phyloP scores from a whole-genome alignment of 2,797 vertebrate species.

The Pangasius macronema region DNA sequence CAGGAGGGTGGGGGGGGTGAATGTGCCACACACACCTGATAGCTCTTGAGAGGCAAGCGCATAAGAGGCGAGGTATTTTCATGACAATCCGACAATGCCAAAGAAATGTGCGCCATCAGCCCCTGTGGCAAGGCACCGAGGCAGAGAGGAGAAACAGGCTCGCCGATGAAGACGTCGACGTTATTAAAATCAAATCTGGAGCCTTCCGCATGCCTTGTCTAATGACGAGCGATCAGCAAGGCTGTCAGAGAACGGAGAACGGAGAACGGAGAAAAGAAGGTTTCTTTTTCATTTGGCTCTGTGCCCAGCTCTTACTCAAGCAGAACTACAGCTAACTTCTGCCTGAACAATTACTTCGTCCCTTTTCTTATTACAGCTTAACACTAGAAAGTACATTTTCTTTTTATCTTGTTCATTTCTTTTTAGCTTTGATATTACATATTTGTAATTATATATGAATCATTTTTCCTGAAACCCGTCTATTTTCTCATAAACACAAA shows the following conservation, averaged over 20 bases:
- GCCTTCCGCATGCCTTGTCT: slow-evolving; percentile 84
- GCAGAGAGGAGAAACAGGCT: slow-evolving; percentile 78
- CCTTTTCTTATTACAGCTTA: slow-evolving; percentile 64
- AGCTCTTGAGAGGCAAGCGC: slow-evolving; percentile 70
- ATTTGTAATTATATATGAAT: not conserved
- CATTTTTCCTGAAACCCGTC: not conserved
- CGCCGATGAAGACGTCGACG: slow-evolving; percentile 87
- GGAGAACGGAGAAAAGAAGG: slow-evolving; percentile 48
- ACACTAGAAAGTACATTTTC: slow-evolving; percentile 65
- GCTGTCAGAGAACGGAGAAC: slow-evolving; percentile 80
- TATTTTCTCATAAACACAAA: slow-evolving; percentile 37
- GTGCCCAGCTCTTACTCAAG: slow-evolving; percentile 95
- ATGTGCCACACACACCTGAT: slow-evolving; percentile 80
- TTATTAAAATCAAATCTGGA: slow-evolving; percentile 95
- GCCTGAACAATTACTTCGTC: slow-evolving; percentile 81
- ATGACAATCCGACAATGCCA: slow-evolving; percentile 76
- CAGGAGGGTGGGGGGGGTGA: slow-evolving; percentile 57
- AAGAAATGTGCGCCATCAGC: slow-evolving; percentile 74
- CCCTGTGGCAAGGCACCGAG: slow-evolving; percentile 79
- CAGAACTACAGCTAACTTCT: slow-evolving; percentile 90
- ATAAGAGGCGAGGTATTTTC: slow-evolving; percentile 73
- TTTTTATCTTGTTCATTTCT: not conserved
- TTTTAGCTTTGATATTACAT: slow-evolving; percentile 10
- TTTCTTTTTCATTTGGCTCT: slow-evolving; percentile 92
- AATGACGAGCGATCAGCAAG: slow-evolving; percentile 88